Evolutionary conservation across 2,113 vertebrate species (phyloP).

Genomic region (Gnathonemus echidnorhynchus): DNA sequence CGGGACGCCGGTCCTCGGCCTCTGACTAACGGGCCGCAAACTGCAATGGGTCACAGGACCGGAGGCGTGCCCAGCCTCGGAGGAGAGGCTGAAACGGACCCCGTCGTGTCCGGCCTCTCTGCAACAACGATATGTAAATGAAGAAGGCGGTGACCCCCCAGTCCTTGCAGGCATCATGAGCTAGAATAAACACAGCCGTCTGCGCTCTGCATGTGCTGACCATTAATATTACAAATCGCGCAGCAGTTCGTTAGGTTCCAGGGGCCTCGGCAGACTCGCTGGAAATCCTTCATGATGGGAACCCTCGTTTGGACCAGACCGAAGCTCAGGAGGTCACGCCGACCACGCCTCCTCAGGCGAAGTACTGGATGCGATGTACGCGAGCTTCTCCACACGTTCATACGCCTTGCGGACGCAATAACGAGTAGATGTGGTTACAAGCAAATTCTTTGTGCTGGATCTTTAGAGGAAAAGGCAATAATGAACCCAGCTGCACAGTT

Average conservation of each 20-base stretch:
- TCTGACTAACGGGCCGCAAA: background rate
- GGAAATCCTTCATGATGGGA: background rate
- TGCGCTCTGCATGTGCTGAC: background rate
- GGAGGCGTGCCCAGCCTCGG: background rate
- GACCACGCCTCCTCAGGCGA: background rate
- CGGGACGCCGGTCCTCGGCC: background rate
- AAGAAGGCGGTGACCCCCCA: background rate
- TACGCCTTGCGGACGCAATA: background rate
- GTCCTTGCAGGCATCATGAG: background rate
- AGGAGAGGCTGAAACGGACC: background rate
- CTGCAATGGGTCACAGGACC: background rate
- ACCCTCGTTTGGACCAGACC: background rate
- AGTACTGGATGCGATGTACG: background rate
- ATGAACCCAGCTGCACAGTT: background rate
- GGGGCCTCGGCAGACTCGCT: background rate
- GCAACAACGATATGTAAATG: background rate
- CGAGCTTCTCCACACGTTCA: background rate
- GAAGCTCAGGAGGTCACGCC: background rate
- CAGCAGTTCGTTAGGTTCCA: background rate
- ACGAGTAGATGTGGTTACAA: background rate
- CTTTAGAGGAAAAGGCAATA: background rate
- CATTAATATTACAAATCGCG: constrained; percentile 7
- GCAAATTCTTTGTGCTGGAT: background rate
- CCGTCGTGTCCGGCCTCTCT: background rate
- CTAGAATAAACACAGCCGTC: background rate